Base-by-base conservation (phyloP, 2,797 vertebrate species). In the Squalus acanthias region DNA sequence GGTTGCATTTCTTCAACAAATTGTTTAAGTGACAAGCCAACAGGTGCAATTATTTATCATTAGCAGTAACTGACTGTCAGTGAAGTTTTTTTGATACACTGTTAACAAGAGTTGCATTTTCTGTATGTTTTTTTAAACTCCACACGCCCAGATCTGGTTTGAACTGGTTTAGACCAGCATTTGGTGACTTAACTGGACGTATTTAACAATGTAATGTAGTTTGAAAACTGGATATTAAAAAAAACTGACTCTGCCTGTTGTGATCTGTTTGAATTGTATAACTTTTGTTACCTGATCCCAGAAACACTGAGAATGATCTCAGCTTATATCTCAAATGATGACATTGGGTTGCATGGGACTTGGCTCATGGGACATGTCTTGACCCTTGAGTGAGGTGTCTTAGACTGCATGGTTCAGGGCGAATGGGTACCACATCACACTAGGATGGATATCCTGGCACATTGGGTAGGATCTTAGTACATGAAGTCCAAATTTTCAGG, bases 171-270 rank as follows among this genome's bases (percentile, higher is more conserved):
- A 69, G 39, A 93, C 65, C n/a, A 93, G 91, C n/a, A 67, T 65
- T 67, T 67, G 63, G 63, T 69, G 65, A 93, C 63, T 69, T 69
- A 67, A n/a, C 29, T 63, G 57, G 15, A 65, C 6, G 69, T 69
- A 69, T 93, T 46, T 93, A 69, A 93, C 91, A 93, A 93, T 39
- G n/a, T 93, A 39, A 69, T 93, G 91, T 93, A 22, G 63, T 67
- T 93, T 67, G n/a, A 17, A 93, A 93, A 93, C 65, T 93, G 65
- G 7, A n/a, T 93, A 93, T 67, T 93, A 46, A 93, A 93, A 93
- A 91, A 93, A 93, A 9, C 9, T 67, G 91, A 93, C 63, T 91
- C 12, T 65, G 60, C 2, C 33, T 92, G 57, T 92, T 92, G 33
- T 46, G 1, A 67, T 46, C 20, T 69, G 65, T 67, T 93, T 93